Conservation (phyloP, 2,113 vertebrate species). For the Xiphias gladius region DNA sequence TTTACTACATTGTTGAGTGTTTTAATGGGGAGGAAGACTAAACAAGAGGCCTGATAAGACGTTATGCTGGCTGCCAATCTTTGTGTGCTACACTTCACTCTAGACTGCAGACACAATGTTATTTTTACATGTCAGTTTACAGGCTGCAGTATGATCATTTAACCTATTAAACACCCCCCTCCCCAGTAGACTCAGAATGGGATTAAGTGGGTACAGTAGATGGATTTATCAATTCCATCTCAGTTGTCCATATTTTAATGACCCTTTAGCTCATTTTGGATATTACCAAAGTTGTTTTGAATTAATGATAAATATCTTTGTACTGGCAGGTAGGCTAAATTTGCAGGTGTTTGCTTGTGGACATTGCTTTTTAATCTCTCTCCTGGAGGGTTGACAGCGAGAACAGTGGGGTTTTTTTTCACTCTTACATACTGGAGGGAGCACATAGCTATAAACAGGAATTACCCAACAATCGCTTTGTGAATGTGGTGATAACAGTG, state of each 20-base stretch:
- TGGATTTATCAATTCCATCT: neutral
- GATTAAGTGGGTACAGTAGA: neutral
- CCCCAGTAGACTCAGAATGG: neutral
- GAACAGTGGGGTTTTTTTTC: conserved; percentile 64
- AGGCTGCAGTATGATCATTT: neutral
- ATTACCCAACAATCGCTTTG: conserved; percentile 95
- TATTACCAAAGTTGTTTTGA: conserved; percentile 7
- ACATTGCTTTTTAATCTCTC: conserved; percentile 36
- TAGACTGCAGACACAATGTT: neutral
- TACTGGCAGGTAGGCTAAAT: conserved; percentile 7
- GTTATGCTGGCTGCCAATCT: conserved; percentile 31
- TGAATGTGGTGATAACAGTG: conserved; percentile 90
- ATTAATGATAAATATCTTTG: neutral
- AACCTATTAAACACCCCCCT: neutral
- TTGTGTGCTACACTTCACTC: conserved; percentile 8
- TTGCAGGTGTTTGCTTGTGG: conserved; percentile 18
- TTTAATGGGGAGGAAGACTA: conserved; percentile 52
- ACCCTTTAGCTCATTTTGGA: neutral
- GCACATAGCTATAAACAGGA: conserved; percentile 92
- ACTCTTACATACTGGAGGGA: conserved; percentile 77
- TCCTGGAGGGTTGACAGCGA: conserved; percentile 79
- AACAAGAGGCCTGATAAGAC: conserved; percentile 40
- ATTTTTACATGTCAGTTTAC: conserved; percentile 2
- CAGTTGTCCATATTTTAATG: conserved; percentile 1
- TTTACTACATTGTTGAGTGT: conserved; percentile 68